A percentile compares a stretch with the other conserved stretches of the same genome.
These are phyloP conservation scores for Picathartes gymnocephalus DNA, from an alignment of 2,113 vertebrate species.

Conservation along the genomic window DNA sequence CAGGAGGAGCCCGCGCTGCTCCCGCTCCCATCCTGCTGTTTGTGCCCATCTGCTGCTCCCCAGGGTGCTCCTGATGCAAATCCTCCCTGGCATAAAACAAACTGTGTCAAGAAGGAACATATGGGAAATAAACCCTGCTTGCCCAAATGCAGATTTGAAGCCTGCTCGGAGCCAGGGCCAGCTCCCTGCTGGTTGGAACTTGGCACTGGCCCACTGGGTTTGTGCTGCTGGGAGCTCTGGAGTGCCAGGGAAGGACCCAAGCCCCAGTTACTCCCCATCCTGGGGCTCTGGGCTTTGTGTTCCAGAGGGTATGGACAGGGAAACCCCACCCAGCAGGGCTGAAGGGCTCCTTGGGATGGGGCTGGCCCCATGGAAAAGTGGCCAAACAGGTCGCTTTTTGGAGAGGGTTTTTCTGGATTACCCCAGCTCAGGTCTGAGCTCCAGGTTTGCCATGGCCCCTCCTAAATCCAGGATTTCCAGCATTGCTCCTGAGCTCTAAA, in stretches of 20 bases:
- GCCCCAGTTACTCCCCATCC: rapidly evolving
- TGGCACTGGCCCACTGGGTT: rapidly evolving
- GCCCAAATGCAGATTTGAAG: not conserved
- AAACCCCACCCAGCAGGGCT: rapidly evolving
- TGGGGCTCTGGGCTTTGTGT: not conserved
- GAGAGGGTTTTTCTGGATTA: not conserved
- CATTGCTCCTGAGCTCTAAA: not conserved
- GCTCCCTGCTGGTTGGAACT: not conserved
- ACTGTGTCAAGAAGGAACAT: not conserved
- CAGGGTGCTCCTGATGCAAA: not conserved
- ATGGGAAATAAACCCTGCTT: not conserved
- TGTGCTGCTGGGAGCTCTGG: not conserved
- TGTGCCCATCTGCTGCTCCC: not conserved
- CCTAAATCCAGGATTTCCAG: not conserved
- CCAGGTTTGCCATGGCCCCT: rapidly evolving
- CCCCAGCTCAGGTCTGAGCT: not conserved
- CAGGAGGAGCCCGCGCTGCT: not conserved
- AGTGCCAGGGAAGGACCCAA: not conserved
- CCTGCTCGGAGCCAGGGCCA: not conserved
- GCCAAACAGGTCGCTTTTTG: not conserved
- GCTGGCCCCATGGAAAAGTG: rapidly evolving
- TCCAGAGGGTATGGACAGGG: not conserved
- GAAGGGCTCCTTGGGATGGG: not conserved
- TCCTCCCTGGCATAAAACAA: not conserved
- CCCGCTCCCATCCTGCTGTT: not conserved